These are phyloP conservation scores for Lasiurus borealis DNA, from an alignment of 2,113 vertebrate genomes.

Conservation along the genomic window DNA sequence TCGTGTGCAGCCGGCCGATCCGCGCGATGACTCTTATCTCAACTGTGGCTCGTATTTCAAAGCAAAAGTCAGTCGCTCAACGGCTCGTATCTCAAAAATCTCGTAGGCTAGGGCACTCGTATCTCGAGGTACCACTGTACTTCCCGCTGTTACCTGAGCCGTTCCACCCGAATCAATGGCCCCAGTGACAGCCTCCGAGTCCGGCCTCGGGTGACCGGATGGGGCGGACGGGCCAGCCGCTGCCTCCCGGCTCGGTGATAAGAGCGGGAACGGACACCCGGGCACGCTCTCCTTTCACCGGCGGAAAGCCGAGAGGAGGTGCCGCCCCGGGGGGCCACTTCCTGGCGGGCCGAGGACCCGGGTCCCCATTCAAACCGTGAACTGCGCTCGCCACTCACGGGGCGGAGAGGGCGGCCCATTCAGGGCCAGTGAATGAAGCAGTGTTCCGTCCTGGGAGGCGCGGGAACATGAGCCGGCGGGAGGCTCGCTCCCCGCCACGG, in stretches of 20 bases:
- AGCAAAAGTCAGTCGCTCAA: no score
- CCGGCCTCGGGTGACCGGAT: neutral
- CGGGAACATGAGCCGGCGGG: slow-evolving; percentile 18
- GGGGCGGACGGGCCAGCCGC: rapidly evolving
- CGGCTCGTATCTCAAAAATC: no score
- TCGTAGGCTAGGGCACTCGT: no score
- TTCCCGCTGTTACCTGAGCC: neutral
- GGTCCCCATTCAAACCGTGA: neutral
- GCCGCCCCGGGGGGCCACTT: neutral
- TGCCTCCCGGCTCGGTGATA: neutral
- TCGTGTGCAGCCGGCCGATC: no score
- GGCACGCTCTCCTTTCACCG: neutral
- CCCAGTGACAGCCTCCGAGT: neutral
- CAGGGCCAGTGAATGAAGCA: slow-evolving; percentile 34
- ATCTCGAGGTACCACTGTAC: no score
- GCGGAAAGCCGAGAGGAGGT: neutral
- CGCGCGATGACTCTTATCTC: no score
- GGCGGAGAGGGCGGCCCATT: slow-evolving; percentile 39
- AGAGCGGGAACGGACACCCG: neutral
- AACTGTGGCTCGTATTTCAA: no score
- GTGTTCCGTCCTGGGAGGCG: neutral
- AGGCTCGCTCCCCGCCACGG: neutral
- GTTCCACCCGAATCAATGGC: neutral
- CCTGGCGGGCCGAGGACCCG: neutral
- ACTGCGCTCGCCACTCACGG: neutral